Evolutionary conservation across 2,113 vertebrate species (phyloP).

Genomic region (Meleagris gallopavo): DNA sequence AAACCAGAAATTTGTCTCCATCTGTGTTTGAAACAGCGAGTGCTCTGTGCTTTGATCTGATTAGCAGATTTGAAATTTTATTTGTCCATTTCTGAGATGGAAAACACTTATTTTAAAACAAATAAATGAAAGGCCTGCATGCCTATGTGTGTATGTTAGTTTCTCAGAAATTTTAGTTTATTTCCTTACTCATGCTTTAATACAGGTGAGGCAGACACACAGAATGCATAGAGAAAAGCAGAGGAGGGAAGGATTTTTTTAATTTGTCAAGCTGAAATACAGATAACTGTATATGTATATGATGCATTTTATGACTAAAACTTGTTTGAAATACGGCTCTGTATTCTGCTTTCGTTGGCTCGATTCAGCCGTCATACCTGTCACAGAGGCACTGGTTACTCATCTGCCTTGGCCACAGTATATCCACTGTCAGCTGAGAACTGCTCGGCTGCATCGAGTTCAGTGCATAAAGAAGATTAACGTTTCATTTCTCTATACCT

Average conservation of each 20-base stretch:
- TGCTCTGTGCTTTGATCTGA: neutral
- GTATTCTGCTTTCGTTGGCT: neutral
- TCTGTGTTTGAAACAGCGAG: neutral
- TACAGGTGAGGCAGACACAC: neutral
- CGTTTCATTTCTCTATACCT: neutral
- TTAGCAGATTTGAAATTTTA: conserved; percentile 30
- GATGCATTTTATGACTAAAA: neutral
- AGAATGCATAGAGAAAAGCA: neutral
- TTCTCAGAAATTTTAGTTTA: neutral
- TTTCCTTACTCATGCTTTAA: neutral
- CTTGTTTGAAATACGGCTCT: neutral
- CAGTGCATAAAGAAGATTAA: neutral
- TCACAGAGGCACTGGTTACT: neutral
- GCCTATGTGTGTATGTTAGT: neutral
- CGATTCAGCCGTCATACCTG: neutral
- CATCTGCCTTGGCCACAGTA: neutral
- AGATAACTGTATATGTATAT: neutral
- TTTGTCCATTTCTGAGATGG: neutral
- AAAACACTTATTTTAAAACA: neutral
- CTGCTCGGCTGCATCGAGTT: neutral
- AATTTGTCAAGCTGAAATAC: neutral
- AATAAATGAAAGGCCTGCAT: fast-evolving
- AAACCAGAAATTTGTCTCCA: neutral
- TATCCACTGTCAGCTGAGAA: neutral
- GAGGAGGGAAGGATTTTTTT: neutral